A percentile compares a stretch with the other conserved stretches of the same genome.
These are phyloP conservation scores for Polydesmus complanatus DNA, from an alignment of 2,888 invertebrate species.

Conservation along the genomic window DNA sequence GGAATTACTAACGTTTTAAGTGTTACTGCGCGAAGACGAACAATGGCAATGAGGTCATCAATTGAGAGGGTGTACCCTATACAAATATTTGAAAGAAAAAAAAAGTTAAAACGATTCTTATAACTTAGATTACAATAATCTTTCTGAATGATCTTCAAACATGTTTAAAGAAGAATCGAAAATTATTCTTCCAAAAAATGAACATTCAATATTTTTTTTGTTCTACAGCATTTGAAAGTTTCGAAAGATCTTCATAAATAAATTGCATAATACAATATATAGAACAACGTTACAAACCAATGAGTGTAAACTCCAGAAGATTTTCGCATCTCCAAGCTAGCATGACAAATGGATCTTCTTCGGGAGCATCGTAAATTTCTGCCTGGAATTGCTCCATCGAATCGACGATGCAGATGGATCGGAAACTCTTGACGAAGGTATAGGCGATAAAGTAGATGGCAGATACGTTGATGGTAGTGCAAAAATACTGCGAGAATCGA, in stretches of 20 bases:
- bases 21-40: conserved; percentile 43
- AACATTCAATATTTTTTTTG: neutral
- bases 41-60: conserved; percentile 49
- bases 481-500: conserved; percentile 57
- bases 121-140: neutral
- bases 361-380: conserved; percentile 19
- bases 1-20: conserved; percentile 45
- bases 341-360: conserved; percentile 47
- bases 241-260: too few relatives aligned
- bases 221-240: too few relatives aligned
- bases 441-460: conserved; percentile 42
- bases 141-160: too few relatives aligned
- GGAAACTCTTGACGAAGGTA: conserved; percentile 40
- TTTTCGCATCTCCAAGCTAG: conserved; percentile 49
- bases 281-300: conserved; percentile 35
- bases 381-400: conserved; percentile 28
- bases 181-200: neutral
- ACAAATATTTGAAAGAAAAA: conserved; percentile 12
- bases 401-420: conserved; percentile 48
- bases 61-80: conserved; percentile 46
- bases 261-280: conserved; percentile 10
- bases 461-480: conserved; percentile 46
- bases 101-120: neutral
- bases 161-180: too few relatives aligned
- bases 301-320: conserved; percentile 44